phyloP scores from a whole-genome alignment of 2,797 vertebrate genomes.

The Malurus splendens region DNA sequence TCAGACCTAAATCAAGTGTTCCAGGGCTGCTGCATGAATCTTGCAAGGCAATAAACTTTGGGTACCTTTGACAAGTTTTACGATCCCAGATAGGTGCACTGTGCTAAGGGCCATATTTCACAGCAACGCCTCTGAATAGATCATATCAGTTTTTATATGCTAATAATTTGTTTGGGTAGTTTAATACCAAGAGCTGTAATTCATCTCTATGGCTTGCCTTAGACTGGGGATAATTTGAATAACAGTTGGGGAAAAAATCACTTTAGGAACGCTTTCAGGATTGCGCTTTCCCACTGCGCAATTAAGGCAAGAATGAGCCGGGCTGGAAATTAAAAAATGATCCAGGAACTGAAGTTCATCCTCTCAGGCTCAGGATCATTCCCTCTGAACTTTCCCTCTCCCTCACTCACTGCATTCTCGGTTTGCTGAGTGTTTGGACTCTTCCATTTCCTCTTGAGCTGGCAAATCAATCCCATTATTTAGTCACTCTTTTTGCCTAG shows the following conservation, averaged over 20 bases:
- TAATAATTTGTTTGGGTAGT: slow-evolving; percentile 50
- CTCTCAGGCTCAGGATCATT: neutral
- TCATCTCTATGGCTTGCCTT: neutral
- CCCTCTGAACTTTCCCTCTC: neutral
- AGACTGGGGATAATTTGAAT: neutral
- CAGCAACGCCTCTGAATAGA: slow-evolving; percentile 10
- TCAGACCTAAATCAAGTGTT: slow-evolving; percentile 44
- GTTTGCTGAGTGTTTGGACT: neutral
- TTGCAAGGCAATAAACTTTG: slow-evolving; percentile 49
- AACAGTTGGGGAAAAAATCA: neutral
- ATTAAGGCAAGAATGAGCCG: neutral
- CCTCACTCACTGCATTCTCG: neutral
- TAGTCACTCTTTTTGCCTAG: neutral
- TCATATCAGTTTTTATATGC: slow-evolving; percentile 50
- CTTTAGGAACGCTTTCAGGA: neutral
- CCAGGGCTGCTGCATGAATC: slow-evolving; percentile 33
- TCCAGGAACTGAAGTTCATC: neutral
- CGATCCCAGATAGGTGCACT: neutral
- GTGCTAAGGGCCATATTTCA: slow-evolving; percentile 39
- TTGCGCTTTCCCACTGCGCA: neutral
- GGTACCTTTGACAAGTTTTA: slow-evolving; percentile 55
- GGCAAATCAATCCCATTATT: neutral
- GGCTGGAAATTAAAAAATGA: neutral
- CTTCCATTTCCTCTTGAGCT: neutral
- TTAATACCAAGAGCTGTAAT: slow-evolving; percentile 32